phyloP scores from a whole-genome alignment of 2,888 invertebrate species.

The Rhopalosiphum nymphaeae region DNA sequence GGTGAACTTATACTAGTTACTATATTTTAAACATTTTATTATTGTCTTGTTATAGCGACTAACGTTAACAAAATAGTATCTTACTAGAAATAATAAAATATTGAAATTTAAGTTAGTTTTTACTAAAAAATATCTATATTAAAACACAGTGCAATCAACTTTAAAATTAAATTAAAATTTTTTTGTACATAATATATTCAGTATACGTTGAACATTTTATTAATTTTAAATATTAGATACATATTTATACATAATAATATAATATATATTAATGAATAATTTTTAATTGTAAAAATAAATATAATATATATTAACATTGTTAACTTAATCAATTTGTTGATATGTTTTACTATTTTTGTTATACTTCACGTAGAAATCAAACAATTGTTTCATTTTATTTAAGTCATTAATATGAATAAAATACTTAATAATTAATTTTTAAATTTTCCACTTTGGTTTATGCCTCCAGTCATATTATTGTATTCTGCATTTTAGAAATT shows the following conservation, averaged over 20 bases:
- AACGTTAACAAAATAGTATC: neutral
- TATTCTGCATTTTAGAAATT: neutral
- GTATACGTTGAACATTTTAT: neutral
- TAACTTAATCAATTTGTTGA: neutral
- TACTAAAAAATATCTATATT: neutral
- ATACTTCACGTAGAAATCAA: neutral
- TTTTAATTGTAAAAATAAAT: neutral
- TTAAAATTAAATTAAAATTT: neutral
- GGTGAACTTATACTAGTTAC: neutral
- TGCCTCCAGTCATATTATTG: neutral
- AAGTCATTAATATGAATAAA: neutral
- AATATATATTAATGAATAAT: neutral
- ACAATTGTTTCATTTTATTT: neutral
- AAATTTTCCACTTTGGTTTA: neutral
- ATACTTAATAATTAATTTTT: neutral
- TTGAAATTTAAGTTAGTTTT: neutral
- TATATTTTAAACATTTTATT: neutral
- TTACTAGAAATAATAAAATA: neutral
- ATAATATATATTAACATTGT: neutral
- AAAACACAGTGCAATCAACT: neutral
- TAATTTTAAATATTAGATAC: neutral
- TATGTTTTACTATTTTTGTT: neutral
- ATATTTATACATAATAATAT: neutral
- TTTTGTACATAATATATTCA: neutral
- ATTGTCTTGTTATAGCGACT: neutral